Conservation (phyloP, 2,113 vertebrate species). For the Tursiops truncatus region DNA sequence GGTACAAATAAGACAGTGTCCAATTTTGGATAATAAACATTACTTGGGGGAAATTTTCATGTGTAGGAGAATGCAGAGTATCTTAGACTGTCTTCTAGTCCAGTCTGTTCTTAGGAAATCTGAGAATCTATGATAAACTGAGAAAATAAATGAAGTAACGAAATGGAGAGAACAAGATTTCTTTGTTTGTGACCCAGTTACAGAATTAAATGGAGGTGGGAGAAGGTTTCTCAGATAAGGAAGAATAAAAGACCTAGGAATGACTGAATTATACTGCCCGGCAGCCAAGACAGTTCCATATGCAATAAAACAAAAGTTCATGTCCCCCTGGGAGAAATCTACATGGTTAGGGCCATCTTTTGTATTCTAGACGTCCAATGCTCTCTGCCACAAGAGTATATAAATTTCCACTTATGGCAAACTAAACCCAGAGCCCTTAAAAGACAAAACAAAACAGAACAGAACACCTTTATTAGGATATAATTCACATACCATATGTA, state of each 20-base stretch:
- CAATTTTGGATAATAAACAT: neutral
- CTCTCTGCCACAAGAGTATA: neutral
- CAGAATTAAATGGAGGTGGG: neutral
- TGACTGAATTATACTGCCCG: neutral
- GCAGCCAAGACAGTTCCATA: neutral
- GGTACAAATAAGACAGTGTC: neutral
- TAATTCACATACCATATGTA: neutral
- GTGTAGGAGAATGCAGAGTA: neutral
- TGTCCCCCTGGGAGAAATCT: neutral
- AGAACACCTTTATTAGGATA: neutral
- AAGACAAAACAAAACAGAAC: neutral
- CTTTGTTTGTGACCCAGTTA: neutral
- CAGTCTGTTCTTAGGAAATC: neutral
- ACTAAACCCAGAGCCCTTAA: neutral
- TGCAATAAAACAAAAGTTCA: neutral
- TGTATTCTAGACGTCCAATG: neutral
- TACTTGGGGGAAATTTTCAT: neutral
- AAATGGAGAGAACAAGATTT: neutral
- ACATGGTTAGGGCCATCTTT: neutral
- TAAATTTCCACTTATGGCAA: neutral
- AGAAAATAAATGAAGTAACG: neutral
- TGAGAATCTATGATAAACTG: neutral
- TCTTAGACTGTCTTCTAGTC: neutral
- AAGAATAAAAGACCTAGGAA: neutral
- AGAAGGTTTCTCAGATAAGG: neutral